Base-by-base conservation (phyloP, 2,888 invertebrate species). In the Eucera pruinosa region DNA sequence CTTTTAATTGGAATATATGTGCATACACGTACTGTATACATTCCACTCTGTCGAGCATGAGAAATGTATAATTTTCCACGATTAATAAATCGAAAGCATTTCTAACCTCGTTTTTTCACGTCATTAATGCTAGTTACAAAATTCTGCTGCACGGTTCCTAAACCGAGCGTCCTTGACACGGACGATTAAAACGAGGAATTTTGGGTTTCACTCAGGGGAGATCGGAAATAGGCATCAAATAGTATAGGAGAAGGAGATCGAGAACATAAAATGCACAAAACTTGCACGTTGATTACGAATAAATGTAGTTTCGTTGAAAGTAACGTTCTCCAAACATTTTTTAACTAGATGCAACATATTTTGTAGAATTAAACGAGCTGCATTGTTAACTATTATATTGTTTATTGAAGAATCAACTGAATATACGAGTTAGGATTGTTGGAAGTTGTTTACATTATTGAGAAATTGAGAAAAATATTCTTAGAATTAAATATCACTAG, bases 1-100 rank as follows among this genome's bases (percentile, higher is more conserved):
- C 74, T 78, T 74, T 74, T 74, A 54, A 74, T 69, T 48, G 50
- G 64, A 58, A 68, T 68, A 36, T 41, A 64, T 64, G 58, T 65
- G 60, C 60, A 61, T 78, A 39, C 65, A 65, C 39, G 39, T 50
- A 60, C 65, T 61, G 33, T 75, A 43, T 65, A 61, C 45, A 78
- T 75, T 75, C 78, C 74, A 78, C 78, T 75, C 78, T 78, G 75
- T 20, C 33, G 60, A 75, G 78, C 78, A 75, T 75, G 78, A 75
- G 74, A 75, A 75, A 78, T 78, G 78, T 78, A 71, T 76, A 68
- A 70, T 68, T 57, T 76, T 64, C 76, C 76, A 62, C 57, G 48
- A 60, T 43, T 71, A 71, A 71, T 64, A 55, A 71, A 67, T 71
- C 45, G 52, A 61, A 72, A 69, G 52, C 72, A 52, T 62, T 60